These are phyloP conservation scores for Eupithecia pulchellata DNA, from an alignment of 2,888 invertebrate species.

Conservation along the genomic window DNA sequence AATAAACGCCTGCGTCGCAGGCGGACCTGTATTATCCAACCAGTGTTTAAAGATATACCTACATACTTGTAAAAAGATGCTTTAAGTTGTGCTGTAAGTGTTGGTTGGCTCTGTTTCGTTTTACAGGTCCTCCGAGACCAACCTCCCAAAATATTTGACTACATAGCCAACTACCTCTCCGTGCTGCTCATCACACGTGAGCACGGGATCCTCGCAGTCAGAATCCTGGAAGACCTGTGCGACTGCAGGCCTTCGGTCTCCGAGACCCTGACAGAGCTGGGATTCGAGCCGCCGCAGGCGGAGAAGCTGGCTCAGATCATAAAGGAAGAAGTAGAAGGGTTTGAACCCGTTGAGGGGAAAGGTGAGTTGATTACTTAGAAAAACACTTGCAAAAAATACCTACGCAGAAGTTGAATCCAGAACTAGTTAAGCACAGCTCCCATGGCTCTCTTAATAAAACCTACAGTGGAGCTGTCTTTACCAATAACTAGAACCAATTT, in stretches of 20 bases:
- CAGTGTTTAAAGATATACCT: no score
- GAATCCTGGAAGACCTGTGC: conserved; percentile 75
- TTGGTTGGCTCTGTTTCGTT: background rate
- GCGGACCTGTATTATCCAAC: no score
- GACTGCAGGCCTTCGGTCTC: conserved; percentile 74
- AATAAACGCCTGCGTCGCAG: no score
- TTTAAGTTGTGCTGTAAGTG: no score
- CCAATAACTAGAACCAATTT: no score
- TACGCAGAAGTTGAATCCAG: background rate
- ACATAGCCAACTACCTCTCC: conserved; percentile 90
- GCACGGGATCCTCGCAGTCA: conserved; percentile 75
- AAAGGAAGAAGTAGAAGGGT: conserved; percentile 65
- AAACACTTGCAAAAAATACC: background rate
- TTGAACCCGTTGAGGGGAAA: conserved; percentile 61
- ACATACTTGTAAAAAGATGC: no score
- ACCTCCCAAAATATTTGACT: conserved; percentile 87
- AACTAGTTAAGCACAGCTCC: background rate
- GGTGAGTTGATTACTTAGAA: conserved; percentile 55
- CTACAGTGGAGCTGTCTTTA: background rate
- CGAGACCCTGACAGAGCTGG: conserved; percentile 67
- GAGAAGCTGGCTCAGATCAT: conserved; percentile 62
- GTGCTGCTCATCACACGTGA: conserved; percentile 89
- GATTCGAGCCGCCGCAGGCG: conserved; percentile 54
- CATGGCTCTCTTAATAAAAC: background rate
- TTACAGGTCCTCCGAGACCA: conserved; percentile 88